These are phyloP conservation scores for Hyposoter didymator DNA, from an alignment of 2,888 invertebrate species.

Conservation along the genomic window DNA sequence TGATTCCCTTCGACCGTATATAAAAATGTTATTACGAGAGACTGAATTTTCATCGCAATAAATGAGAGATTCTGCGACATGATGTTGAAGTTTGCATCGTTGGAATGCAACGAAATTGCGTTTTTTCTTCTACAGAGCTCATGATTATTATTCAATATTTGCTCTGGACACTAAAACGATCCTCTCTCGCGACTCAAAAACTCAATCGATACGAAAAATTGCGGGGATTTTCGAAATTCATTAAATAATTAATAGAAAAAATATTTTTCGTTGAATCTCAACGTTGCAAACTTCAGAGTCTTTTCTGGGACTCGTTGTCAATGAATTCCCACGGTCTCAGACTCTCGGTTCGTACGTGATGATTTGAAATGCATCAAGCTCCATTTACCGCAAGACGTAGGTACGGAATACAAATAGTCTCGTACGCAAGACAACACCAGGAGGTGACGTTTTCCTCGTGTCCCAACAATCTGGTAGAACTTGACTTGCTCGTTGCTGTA, in stretches of 20 bases:
- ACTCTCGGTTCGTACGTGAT: background rate
- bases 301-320: background rate
- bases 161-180: too few relatives aligned
- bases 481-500: conserved; percentile 64
- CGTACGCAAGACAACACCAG: conserved; percentile 16
- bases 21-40: background rate
- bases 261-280: too few relatives aligned
- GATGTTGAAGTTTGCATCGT: too few relatives aligned
- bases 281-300: too few relatives aligned
- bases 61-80: too few relatives aligned
- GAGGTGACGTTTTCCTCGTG: conserved; percentile 30
- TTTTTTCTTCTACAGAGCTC: too few relatives aligned
- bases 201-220: too few relatives aligned
- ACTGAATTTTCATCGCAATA: background rate
- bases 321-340: conserved; percentile 59
- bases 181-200: too few relatives aligned
- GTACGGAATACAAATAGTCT: conserved; percentile 57
- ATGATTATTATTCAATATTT: too few relatives aligned
- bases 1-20: background rate
- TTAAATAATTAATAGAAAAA: too few relatives aligned
- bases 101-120: too few relatives aligned
- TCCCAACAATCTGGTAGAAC: conserved; percentile 21
- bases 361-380: background rate
- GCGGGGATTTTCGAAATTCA: too few relatives aligned
- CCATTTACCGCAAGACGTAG: background rate